Conservation (phyloP, 2,888 invertebrate genomes). For the Andrena praecox region DNA sequence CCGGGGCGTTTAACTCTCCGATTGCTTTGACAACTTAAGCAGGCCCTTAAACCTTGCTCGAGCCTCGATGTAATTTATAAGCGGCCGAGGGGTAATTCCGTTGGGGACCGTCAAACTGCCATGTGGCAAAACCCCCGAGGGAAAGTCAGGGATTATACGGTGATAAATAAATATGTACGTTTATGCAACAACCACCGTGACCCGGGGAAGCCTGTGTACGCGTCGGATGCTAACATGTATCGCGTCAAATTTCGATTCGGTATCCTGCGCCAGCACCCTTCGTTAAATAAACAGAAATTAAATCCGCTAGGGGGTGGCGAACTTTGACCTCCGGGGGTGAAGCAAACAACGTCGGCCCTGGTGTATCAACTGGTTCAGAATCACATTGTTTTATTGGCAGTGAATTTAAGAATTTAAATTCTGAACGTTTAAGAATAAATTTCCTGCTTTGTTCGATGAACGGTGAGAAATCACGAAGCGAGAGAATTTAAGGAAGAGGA, state of each 20-base stretch:
- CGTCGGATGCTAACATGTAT: slow-evolving; percentile 40
- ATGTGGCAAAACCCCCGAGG: slow-evolving; percentile 81
- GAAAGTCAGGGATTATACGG: slow-evolving; percentile 84
- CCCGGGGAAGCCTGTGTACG: slow-evolving; percentile 35
- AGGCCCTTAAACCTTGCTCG: slow-evolving; percentile 82
- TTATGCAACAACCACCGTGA: slow-evolving; percentile 75
- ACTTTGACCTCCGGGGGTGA: slow-evolving; percentile 19
- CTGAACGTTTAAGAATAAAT: no score
- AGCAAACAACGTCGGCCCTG: background rate
- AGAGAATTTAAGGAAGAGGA: background rate
- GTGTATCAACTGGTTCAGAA: background rate
- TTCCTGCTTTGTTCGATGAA: no score
- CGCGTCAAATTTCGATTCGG: slow-evolving; percentile 56
- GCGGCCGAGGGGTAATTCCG: slow-evolving; percentile 77
- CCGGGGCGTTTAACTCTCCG: slow-evolving; percentile 79
- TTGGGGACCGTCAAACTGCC: slow-evolving; percentile 82
- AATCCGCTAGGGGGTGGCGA: slow-evolving; percentile 24
- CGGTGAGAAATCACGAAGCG: background rate
- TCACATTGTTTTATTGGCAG: background rate
- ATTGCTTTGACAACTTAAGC: slow-evolving; percentile 84
- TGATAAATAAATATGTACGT: slow-evolving; percentile 83
- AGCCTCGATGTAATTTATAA: slow-evolving; percentile 83
- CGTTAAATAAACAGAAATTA: slow-evolving; percentile 58
- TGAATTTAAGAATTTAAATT: background rate
- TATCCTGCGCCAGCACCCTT: slow-evolving; percentile 42